phyloP scores from a whole-genome alignment of 2,113 vertebrate genomes.

The Pomatostomus ruficeps region DNA sequence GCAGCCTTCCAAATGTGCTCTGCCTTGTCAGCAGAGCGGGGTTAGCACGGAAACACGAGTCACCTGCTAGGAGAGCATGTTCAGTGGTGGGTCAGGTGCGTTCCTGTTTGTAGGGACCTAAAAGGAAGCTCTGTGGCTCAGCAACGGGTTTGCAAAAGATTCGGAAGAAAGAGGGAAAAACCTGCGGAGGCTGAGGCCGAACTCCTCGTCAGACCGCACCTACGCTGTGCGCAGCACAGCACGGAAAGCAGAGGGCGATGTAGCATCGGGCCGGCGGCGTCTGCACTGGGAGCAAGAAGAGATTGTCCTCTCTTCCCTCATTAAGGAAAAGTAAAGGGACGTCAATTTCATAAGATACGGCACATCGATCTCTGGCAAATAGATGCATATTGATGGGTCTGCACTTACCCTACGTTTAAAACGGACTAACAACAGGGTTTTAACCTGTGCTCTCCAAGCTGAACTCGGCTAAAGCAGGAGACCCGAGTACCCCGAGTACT shows the following conservation, averaged over 20 bases:
- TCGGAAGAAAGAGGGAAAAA: neutral
- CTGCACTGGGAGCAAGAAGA: neutral
- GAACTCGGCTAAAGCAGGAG: neutral
- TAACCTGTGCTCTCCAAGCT: neutral
- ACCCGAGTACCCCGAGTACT: neutral
- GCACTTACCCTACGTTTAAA: neutral
- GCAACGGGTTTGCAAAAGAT: neutral
- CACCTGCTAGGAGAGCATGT: neutral
- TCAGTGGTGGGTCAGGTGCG: neutral
- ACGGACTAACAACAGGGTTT: neutral
- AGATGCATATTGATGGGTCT: neutral
- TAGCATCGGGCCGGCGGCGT: rapidly evolving
- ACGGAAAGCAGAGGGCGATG: neutral
- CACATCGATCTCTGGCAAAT: neutral
- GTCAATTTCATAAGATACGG: neutral
- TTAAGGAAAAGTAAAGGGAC: neutral
- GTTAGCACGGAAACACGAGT: neutral
- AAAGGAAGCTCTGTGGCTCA: neutral
- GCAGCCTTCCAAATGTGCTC: neutral
- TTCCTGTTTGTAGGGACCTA: neutral
- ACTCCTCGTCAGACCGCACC: neutral
- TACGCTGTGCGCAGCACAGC: neutral
- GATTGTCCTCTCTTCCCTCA: neutral
- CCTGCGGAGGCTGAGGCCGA: neutral
- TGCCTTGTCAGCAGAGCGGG: neutral